Evolutionary conservation across 2,888 invertebrate species (phyloP).

Genomic region (Pardosa pseudoannulata): DNA sequence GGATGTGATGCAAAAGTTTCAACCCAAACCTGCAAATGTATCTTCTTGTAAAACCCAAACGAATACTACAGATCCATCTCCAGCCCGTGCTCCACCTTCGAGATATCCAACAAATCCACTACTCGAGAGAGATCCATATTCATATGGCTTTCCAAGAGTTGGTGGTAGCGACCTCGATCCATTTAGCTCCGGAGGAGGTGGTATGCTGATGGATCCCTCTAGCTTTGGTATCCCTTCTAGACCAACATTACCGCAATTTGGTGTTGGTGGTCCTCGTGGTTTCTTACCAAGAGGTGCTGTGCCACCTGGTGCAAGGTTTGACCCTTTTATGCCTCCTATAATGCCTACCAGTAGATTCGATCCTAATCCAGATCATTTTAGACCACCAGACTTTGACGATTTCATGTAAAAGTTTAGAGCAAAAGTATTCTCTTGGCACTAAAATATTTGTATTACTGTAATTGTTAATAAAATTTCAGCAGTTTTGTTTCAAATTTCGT

Average conservation of each 20-base stretch:
- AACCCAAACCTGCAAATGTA: not conserved
- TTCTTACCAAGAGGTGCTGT: slow-evolving; percentile 49
- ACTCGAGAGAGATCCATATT: not conserved
- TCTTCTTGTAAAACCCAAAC: not conserved
- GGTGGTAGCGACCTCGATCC: slow-evolving; percentile 55
- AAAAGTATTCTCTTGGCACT: too few species aligned
- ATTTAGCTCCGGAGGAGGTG: slow-evolving; percentile 21
- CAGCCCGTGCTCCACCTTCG: not conserved
- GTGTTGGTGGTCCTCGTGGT: slow-evolving; percentile 11
- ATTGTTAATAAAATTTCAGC: too few species aligned
- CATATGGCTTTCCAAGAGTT: slow-evolving; percentile 8
- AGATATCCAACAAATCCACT: not conserved
- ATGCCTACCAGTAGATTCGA: slow-evolving; percentile 1
- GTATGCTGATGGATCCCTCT: slow-evolving; percentile 49
- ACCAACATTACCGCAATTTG: slow-evolving; percentile 7
- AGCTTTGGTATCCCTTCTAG: slow-evolving; percentile 7
- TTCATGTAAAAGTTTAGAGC: slow-evolving; percentile 8
- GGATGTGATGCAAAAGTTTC: slow-evolving; percentile 26
- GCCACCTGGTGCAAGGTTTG: slow-evolving; percentile 63
- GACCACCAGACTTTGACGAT: slow-evolving; percentile 50
- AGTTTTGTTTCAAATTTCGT: too few species aligned
- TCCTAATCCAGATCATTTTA: slow-evolving; percentile 50
- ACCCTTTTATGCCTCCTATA: slow-evolving; percentile 46
- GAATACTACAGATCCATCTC: not conserved
- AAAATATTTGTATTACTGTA: too few species aligned